Evolutionary conservation across 2,113 vertebrate species (phyloP).

Genomic region (Poeciliopsis prolifica): DNA sequence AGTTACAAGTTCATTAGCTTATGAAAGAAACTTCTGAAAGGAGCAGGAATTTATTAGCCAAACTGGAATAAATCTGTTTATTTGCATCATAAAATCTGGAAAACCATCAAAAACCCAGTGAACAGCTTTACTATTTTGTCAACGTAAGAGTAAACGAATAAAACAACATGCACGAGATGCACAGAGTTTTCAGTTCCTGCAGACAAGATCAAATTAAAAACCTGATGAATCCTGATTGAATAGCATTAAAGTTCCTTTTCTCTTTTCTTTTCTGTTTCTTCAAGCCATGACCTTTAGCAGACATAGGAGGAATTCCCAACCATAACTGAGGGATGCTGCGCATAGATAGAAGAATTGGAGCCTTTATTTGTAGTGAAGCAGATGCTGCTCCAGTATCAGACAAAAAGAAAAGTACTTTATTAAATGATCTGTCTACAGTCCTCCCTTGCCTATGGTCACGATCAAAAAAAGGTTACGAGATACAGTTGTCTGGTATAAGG

Average conservation of each 20-base stretch:
- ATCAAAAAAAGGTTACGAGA: too few species aligned
- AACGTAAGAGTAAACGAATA: conserved; percentile 14
- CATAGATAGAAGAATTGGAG: background rate
- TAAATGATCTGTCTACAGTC: too few species aligned
- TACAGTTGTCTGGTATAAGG: too few species aligned
- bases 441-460: too few species aligned
- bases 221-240: background rate
- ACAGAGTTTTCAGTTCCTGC: background rate
- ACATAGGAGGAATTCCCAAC: background rate
- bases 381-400: background rate
- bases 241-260: background rate
- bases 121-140: conserved; percentile 16
- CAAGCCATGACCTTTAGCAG: background rate
- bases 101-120: conserved; percentile 6
- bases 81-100: conserved; percentile 13
- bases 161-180: background rate
- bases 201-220: conserved; percentile 1
- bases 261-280: background rate
- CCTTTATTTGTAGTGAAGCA: background rate
- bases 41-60: background rate
- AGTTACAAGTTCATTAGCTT: background rate
- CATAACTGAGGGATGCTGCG: background rate
- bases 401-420: background rate
- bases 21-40: background rate
- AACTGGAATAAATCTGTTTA: background rate